Conservation (phyloP, 2,797 vertebrate species). For the Peromyscus eremicus region DNA sequence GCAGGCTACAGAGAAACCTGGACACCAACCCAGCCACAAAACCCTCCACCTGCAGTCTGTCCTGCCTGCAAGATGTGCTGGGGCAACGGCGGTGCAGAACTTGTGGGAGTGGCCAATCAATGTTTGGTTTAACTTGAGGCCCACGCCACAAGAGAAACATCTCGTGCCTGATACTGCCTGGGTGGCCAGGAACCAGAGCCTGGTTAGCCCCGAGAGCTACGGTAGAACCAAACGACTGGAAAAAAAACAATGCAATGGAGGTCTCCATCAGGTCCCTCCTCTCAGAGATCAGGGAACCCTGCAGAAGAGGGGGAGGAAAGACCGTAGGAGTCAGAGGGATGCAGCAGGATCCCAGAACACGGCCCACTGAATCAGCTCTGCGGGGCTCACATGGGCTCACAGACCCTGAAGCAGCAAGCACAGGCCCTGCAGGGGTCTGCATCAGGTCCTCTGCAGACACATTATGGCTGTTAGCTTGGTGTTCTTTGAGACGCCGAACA, state of each 20-base stretch:
- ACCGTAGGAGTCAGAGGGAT: background rate
- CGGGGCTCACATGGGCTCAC: background rate
- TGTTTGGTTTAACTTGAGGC: background rate
- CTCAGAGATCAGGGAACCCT: background rate
- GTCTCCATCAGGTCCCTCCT: background rate
- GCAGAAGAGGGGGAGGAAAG: background rate
- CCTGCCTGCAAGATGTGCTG: background rate
- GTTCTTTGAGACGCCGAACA: background rate
- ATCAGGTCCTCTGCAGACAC: no score
- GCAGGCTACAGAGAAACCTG: background rate
- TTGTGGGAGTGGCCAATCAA: no score
- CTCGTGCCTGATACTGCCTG: no score
- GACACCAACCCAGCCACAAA: background rate
- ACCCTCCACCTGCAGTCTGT: background rate
- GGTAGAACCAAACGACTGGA: background rate
- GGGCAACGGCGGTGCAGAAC: no score
- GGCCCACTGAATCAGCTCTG: background rate
- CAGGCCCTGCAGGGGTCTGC: background rate
- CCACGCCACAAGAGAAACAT: no score
- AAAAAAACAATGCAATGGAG: background rate
- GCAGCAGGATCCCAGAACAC: background rate
- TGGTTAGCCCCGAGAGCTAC: background rate
- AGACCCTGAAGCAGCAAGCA: background rate
- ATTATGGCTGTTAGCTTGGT: background rate
- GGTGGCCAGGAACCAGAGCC: background rate